Evolutionary conservation across 2,888 invertebrate species (phyloP), one percentile per base, ranked within the genome.

Genomic region (Netelia virgata): DNA sequence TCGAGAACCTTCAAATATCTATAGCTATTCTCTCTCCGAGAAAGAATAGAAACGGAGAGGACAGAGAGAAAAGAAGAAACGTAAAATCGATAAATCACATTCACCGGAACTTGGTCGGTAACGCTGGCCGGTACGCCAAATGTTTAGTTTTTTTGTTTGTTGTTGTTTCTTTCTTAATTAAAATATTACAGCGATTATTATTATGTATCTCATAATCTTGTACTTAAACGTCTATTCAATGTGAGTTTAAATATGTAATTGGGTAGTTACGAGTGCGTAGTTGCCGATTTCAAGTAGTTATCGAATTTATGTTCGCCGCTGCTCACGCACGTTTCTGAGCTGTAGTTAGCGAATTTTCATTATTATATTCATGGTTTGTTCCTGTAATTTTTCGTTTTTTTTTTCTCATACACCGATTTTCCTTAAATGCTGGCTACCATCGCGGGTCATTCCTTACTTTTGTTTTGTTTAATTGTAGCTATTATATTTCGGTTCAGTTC

Each of bases 221-320:
- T 77, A 84, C 82, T 86, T 82, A 83, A 73, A 80, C 73, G 68
- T 82, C 82, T 86, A 86, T 70, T 72, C 70, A 84, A 64, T 86
- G 85, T 86, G 74, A 82, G 76, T 86, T 84, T 72, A 82, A 83
- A 84, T 83, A 86, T 80, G 55, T 57, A 78, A 75, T 73, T 70
- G 80, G 74, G 59, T 81, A 82, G 81, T 75, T 74, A 61, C 64
- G 64, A 66, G 68, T 53, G 77, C 36, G 63, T 20, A 69, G 57
- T 63, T 74, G 77, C 55, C 63, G 82, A 69, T 66, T 74, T 8
- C 14, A 47, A 66, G 1, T 20, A 61, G 64, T 66, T 36, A 59
- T 77, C 75, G 36, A 64, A 75, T 75, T 14, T 8, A 43, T 59
- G n/a, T 3, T 69, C 57, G 43, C 14, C 57, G 43, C 23, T 23